Percentiles rank a stretch among this genome's conserved stretches.
Conservation (phyloP, 2,888 invertebrate species). For the Limnephilus marmoratus region DNA sequence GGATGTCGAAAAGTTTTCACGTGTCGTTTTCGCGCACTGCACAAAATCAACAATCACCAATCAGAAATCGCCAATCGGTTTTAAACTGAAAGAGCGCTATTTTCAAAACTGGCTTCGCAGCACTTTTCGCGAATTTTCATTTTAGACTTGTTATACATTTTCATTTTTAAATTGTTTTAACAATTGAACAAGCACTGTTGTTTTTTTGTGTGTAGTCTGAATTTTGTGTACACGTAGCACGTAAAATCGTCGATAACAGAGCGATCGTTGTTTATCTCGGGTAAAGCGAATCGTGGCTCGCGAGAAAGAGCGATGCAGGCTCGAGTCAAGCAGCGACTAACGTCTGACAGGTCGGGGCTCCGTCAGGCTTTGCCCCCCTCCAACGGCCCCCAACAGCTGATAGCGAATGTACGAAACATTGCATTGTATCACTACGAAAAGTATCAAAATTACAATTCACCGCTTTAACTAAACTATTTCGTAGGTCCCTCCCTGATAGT, state of each 20-base stretch:
- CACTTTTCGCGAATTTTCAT: slow-evolving; percentile 52
- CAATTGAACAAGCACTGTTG: neutral
- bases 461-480: neutral
- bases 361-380: slow-evolving; percentile 39
- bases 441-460: slow-evolving; percentile 41
- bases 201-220: neutral
- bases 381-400: slow-evolving; percentile 47
- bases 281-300: neutral
- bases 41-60: slow-evolving; percentile 40
- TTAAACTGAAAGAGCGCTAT: slow-evolving; percentile 29
- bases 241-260: slow-evolving; percentile 49
- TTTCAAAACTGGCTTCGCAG: slow-evolving; percentile 21
- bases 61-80: neutral
- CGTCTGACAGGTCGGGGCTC: neutral
- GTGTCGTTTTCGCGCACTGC: slow-evolving; percentile 44
- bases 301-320: neutral
- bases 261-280: slow-evolving; percentile 42
- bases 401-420: slow-evolving; percentile 46
- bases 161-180: slow-evolving; percentile 42
- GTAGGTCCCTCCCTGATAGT: slow-evolving; percentile 19
- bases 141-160: slow-evolving; percentile 58
- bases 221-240: slow-evolving; percentile 51
- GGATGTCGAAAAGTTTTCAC: slow-evolving; percentile 43
- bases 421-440: neutral
- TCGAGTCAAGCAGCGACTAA: slow-evolving; percentile 53